A percentile compares a stretch with the other conserved stretches of the same genome.
Evolutionary conservation across 2,888 invertebrate species (phyloP).

Genomic region (Anarsia innoxiella): DNA sequence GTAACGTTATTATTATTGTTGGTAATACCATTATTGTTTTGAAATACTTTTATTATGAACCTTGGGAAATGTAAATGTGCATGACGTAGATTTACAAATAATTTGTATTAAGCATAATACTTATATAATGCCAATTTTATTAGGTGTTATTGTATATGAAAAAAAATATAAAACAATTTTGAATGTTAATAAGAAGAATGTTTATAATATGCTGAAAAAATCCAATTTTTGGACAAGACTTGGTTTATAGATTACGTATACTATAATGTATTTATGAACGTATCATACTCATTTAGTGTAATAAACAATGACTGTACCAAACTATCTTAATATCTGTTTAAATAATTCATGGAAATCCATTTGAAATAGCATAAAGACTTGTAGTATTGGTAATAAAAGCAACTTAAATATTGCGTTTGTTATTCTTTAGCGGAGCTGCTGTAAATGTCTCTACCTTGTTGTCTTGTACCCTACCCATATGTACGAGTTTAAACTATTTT

Average conservation of each 20-base stretch:
- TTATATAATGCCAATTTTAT: slow-evolving; percentile 26
- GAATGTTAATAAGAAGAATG: slow-evolving; percentile 27
- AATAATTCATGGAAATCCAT: slow-evolving; percentile 42
- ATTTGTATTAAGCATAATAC: slow-evolving; percentile 37
- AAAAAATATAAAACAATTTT: too few species aligned
- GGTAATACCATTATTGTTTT: slow-evolving; percentile 29
- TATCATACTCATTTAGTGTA: slow-evolving; percentile 40
- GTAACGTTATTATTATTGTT: slow-evolving; percentile 30
- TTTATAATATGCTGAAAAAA: slow-evolving; percentile 35
- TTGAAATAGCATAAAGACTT: slow-evolving; percentile 51
- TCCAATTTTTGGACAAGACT: slow-evolving; percentile 21
- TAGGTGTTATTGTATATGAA: slow-evolving; percentile 27
- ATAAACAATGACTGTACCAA: slow-evolving; percentile 38
- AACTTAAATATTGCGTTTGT: too few species aligned
- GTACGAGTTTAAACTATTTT: too few species aligned
- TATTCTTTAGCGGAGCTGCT: too few species aligned
- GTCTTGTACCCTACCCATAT: too few species aligned
- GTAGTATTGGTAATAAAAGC: slow-evolving; percentile 70
- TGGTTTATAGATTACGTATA: slow-evolving; percentile 4
- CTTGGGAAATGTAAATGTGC: slow-evolving; percentile 17
- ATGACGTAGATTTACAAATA: slow-evolving; percentile 20
- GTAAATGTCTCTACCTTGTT: too few species aligned
- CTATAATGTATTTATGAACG: slow-evolving; percentile 30
- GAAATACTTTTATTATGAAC: slow-evolving; percentile 47
- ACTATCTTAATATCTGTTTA: slow-evolving; percentile 41